phyloP scores from a whole-genome alignment of 1,140 invertebrate genomes.

The Kradibia gibbosae region DNA sequence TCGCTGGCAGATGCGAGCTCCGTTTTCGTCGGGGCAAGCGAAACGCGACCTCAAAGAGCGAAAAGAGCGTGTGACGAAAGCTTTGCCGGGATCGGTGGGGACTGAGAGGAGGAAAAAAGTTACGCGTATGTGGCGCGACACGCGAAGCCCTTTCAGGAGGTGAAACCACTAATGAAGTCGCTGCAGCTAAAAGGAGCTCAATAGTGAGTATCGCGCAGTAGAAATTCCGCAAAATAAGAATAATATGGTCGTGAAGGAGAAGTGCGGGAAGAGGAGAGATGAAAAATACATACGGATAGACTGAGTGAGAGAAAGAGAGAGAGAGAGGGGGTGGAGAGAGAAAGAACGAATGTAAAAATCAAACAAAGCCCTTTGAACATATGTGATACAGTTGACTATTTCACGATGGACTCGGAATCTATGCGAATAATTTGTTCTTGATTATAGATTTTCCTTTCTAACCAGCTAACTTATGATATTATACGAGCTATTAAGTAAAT shows the following conservation, averaged over 20 bases:
- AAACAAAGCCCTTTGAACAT: not conserved
- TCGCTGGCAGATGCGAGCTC: not conserved
- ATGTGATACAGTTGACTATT: not conserved
- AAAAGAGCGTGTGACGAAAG: not conserved
- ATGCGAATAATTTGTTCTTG: not conserved
- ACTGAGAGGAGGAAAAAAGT: not conserved
- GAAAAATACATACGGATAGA: not conserved
- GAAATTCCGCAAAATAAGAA: not conserved
- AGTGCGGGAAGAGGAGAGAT: not conserved
- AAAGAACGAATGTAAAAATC: not conserved
- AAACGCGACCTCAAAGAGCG: not conserved
- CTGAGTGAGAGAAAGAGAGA: not conserved
- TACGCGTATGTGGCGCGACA: not conserved
- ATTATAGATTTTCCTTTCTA: not conserved
- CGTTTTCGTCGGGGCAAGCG: not conserved
- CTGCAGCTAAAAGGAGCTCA: not conserved
- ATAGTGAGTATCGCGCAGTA: not conserved
- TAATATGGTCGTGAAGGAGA: no score
- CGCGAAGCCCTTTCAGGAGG: slow-evolving; percentile 17
- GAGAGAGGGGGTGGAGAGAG: not conserved
- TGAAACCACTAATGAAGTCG: slow-evolving; percentile 40
- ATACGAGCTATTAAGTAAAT: not conserved
- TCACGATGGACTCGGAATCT: not conserved
- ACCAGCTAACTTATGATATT: not conserved
- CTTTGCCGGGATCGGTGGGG: not conserved